phyloP scores from a whole-genome alignment of 2,113 vertebrate genomes.

The Ondatra zibethicus region DNA sequence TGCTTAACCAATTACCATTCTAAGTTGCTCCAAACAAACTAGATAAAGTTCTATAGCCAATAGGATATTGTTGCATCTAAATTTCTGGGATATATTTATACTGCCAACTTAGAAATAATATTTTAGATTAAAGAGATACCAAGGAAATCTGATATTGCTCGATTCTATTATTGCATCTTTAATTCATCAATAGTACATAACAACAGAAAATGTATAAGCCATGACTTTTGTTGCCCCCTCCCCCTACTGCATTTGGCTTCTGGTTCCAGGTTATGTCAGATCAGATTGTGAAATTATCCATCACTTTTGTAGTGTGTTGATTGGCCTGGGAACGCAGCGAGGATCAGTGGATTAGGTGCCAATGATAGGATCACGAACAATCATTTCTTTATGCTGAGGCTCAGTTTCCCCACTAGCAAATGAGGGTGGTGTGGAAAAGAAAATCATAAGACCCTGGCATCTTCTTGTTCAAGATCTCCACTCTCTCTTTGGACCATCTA shows the following conservation, averaged over 20 bases:
- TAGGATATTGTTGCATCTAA: not conserved
- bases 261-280: not conserved
- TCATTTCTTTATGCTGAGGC: not conserved
- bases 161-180: not conserved
- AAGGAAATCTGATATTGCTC: not conserved
- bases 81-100: not conserved
- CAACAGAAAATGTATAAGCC: not conserved
- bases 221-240: not conserved
- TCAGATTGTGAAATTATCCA: not conserved
- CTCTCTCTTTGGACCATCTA: not conserved
- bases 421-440: not conserved
- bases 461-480: not conserved
- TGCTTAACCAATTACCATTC: not conserved
- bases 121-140: not conserved
- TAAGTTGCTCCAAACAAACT: not conserved
- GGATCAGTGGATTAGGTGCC: not conserved
- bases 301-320: not conserved
- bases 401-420: not conserved
- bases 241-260: not conserved
- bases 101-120: not conserved
- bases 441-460: not conserved
- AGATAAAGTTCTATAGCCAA: not conserved
- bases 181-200: not conserved
- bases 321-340: not conserved
- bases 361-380: not conserved